Percentiles rank a stretch among this genome's conserved stretches.
These are phyloP conservation scores for Miniopterus natalensis DNA, from an alignment of 2,113 vertebrate species.

Conservation along the genomic window DNA sequence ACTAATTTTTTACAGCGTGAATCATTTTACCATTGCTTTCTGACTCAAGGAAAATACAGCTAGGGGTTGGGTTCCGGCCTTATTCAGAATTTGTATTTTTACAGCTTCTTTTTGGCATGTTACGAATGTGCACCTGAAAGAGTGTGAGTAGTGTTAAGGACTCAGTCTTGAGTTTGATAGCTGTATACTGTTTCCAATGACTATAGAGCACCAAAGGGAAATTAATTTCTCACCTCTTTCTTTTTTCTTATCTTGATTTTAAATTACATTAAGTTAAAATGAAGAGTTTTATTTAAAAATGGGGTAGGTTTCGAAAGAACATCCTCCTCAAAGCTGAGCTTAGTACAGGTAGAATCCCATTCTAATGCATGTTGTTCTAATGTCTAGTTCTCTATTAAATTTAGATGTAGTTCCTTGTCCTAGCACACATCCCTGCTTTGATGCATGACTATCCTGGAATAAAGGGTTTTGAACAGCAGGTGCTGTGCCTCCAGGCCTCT, in stretches of 20 bases:
- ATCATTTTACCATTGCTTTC: slow-evolving; percentile 54
- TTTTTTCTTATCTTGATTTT: slow-evolving; percentile 45
- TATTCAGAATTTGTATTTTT: slow-evolving; percentile 43
- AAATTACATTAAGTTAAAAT: slow-evolving; percentile 61
- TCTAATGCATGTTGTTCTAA: not conserved
- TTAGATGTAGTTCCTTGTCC: not conserved
- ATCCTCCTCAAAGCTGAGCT: not conserved
- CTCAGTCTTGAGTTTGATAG: not conserved
- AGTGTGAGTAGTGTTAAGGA: not conserved
- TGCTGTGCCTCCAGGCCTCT: not conserved
- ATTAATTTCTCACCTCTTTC: slow-evolving; percentile 54
- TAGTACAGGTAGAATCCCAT: slow-evolving; percentile 62
- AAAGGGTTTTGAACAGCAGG: slow-evolving; percentile 33
- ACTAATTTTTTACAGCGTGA: slow-evolving; percentile 74
- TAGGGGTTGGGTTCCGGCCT: slow-evolving; percentile 40
- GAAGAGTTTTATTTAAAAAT: slow-evolving; percentile 54
- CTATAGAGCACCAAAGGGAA: not conserved
- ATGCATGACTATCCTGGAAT: not conserved
- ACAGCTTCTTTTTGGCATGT: slow-evolving; percentile 46
- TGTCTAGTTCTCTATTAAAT: not conserved
- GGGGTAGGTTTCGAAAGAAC: slow-evolving; percentile 58
- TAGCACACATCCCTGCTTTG: not conserved
- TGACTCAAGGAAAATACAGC: slow-evolving; percentile 61
- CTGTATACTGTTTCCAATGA: not conserved
- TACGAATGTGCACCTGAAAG: not conserved